Evolutionary conservation across 2,888 invertebrate species (phyloP), one percentile per base, ranked within the genome.

Genomic region (Caenorhabditis panamensis): DNA sequence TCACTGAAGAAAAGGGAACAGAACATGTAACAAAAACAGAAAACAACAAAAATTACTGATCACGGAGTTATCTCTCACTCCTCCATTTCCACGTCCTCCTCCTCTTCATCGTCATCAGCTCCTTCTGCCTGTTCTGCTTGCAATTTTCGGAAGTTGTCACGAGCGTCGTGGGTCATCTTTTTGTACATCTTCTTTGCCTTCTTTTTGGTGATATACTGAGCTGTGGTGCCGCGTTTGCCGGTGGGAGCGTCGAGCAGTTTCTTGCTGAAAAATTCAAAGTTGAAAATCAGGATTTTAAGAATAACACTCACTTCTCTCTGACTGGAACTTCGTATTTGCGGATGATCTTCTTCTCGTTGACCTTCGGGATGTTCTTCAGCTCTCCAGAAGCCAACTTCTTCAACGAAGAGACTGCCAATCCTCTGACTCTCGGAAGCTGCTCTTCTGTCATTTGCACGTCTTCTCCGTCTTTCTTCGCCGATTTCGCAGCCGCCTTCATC

Each of bases 141-240:
- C 24, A 79, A 49, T 41, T 79, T 79, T 44, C 63, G 24, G 59
- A 56, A 79, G 8, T 59, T 63, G 11, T 79, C 79, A n/a, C 79
- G 24, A 0, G 79, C 79, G 44, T 79, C 79, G 28, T 79, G 79
- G n/a, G 79, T 79, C 79, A 79, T 79, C 58, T 58, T 73, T 18
- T 80, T 80, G 66, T 75, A 75, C 75, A 80, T 68, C 44, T 80
- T 80, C 66, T 75, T 75, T 5, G 73, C 80, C 64, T 80, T 80
- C 61, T 80, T 80, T 31, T 75, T 80, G 31, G 80, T 75, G 53
- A 80, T 75, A 61, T 16, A 80, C 24, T 80, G 80, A 11, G 80
- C 63, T 26, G 69, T 71, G 20, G 69, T 69, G 41, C 73, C 73
- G n/a, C 62, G 68, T 44, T 75, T 73, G 0, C 80, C 80, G 0